These are phyloP conservation scores for Pungitius pungitius DNA, from an alignment of 2,113 vertebrate genomes.

Conservation along the genomic window DNA sequence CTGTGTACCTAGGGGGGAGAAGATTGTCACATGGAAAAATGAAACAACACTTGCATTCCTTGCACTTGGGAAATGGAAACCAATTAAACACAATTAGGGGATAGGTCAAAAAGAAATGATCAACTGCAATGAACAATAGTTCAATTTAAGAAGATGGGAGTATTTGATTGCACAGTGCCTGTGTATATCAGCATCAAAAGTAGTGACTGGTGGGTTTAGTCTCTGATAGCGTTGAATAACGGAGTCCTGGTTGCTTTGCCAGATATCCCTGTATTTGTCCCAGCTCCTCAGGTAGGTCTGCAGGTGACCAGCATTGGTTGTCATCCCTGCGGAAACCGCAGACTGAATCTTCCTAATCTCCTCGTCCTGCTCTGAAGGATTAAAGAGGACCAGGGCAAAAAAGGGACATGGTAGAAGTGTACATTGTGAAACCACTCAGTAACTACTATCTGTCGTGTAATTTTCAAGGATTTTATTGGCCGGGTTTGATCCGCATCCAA, in stretches of 20 bases:
- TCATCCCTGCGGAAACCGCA: slow-evolving; percentile 82
- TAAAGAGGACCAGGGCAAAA: slow-evolving; percentile 7
- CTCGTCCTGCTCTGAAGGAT: slow-evolving; percentile 83
- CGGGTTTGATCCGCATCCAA: not conserved
- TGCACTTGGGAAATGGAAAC: not conserved
- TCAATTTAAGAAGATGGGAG: not conserved
- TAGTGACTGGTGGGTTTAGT: slow-evolving; percentile 84
- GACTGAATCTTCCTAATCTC: slow-evolving; percentile 87
- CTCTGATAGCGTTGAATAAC: slow-evolving; percentile 86
- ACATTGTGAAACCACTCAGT: not conserved
- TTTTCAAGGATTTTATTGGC: not conserved
- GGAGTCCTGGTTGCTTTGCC: slow-evolving; percentile 88
- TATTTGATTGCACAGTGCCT: slow-evolving; percentile 64
- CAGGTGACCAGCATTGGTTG: slow-evolving; percentile 76
- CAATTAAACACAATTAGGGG: not conserved
- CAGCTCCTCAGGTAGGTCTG: slow-evolving; percentile 87
- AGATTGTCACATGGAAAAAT: not conserved
- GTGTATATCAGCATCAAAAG: slow-evolving; percentile 88
- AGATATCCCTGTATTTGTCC: slow-evolving; percentile 88
- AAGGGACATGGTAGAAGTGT: not conserved
- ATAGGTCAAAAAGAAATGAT: not conserved
- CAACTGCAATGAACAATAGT: not conserved
- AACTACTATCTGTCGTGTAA: not conserved
- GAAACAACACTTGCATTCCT: no score
- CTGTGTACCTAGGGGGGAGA: slow-evolving; percentile 58